Evolutionary conservation across 2,113 vertebrate species (phyloP), one percentile per base, ranked within the genome.

Genomic region (Danionella cerebrum): DNA sequence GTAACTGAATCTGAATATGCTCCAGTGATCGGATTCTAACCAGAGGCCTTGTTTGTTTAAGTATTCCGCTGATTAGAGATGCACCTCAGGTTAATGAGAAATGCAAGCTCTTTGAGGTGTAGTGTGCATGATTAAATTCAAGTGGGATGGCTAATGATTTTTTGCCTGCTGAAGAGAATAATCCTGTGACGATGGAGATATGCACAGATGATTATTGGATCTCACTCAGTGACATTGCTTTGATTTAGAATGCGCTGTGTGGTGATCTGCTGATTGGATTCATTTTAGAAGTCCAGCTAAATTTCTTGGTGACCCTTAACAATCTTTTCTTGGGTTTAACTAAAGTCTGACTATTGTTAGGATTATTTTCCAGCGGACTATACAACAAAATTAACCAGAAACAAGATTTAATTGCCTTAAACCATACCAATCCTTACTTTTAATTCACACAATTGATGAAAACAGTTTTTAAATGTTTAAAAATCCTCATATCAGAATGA

Each of bases 51-150:
- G 65, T 76, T 72, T 73, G 67, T 76, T 50, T 54, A 45, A 70
- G 58, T 47, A 63, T 64, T 67, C 67, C 29, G 22, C 27, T 48
- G 58, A 70, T 77, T 73, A 67, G 44, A 47, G 52, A 63, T 57
- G 70, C 75, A 73, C 67, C 75, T 65, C 51, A 60, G 75, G 71
- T 78, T 78, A 78, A 78, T 75, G 76, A 75, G 70, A 69, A 73
- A 67, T 70, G 67, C 67, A 73, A 75, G 63, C 66, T 78, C 62
- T 70, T 69, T 72, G 53, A 45, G 55, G 59, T 29, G 38, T 53
- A 21, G 54, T 59, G 53, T 64, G 72, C 51, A 14, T 55, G 70
- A 78, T 75, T 73, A 75, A 68, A 68, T 72, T 63, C 55, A 33
- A 50, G 62, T 50, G 41, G 53, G 29, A 22, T 35, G 63, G 38